Conservation (phyloP, 2,113 vertebrate genomes). For the Rattus rattus region DNA sequence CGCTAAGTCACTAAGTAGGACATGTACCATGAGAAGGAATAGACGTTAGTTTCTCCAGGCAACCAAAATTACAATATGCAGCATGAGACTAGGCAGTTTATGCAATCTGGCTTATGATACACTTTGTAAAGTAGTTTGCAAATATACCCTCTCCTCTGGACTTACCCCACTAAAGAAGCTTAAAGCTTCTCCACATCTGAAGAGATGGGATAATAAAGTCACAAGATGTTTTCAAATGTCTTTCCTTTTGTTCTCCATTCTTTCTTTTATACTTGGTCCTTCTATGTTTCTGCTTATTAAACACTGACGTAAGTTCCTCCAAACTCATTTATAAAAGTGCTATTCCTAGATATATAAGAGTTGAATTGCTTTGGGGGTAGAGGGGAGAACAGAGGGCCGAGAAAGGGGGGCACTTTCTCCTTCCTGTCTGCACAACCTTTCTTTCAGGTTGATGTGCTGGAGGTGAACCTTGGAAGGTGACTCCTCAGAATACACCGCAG, state of each 20-base stretch:
- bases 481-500: not conserved
- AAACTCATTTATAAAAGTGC: not conserved
- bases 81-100: not conserved
- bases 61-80: not conserved
- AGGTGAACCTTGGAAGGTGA: not conserved
- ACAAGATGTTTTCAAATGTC: not conserved
- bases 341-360: not conserved
- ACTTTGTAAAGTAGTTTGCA: not conserved
- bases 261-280: not conserved
- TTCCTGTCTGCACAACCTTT: not conserved
- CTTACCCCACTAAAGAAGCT: not conserved
- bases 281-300: not conserved
- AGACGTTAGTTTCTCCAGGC: not conserved
- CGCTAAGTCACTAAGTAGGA: not conserved
- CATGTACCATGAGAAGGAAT: not conserved
- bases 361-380: not conserved
- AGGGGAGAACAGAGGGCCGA: not conserved
- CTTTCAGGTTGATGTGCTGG: too few species aligned
- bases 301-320: not conserved
- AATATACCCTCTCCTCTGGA: not conserved
- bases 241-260: not conserved
- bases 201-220: slow-evolving; percentile 12
- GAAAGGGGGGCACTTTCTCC: not conserved
- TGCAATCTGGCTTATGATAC: not conserved
- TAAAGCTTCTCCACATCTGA: not conserved